Base-by-base conservation (phyloP, 2,888 invertebrate species). In the Lamellibrachia columna region DNA sequence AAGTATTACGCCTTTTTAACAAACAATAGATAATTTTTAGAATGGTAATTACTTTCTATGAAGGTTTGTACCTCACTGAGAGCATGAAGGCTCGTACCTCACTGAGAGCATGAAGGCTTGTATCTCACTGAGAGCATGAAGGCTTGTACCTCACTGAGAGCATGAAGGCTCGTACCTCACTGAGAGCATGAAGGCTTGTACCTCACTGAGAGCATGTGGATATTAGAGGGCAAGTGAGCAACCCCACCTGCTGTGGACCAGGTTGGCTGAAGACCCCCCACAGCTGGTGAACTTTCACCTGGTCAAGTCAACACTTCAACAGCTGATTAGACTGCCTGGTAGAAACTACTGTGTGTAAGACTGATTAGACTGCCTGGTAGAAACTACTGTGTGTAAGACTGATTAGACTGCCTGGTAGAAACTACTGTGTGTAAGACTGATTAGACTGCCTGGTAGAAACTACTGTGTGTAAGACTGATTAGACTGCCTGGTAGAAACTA, bases 261-360 rank as follows among this genome's bases (percentile, higher is more conserved):
- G 75, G 6, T 75, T 75, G 40, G 40, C 40, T 40, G 40, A 40
- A 75, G 22, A 75, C 6, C 9, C 22, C 22, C 22, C n/a, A 22
- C 22, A 22, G 22, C 75, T 75, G n/a, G 4, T 6, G 22, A n/a
- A 22, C 22, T 58, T 58, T 75, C 75, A 75, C 75, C 75, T 75
- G n/a, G 75, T 75, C 75, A 75, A 22, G n/a, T 75, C 75, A 75
- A 75, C 75, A 75, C n/a, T 75, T 75, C 75, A n/a, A 75, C 75
- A 75, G 75, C 75, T 75, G 75, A 1, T n/a, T 22, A 55, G 40
- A 15, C 75, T 22, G n/a, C 75, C 22, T 15, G 75, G 6, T n/a
- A 75, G 22, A 75, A n/a, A 75, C 75, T 22, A 75, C n/a, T n/a
- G n/a, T 4, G 22, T n/a, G 22, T 22, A 75, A 75, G 75, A n/a